Base-by-base conservation (phyloP, 2,113 vertebrate genomes). In the Zootoca vivipara region DNA sequence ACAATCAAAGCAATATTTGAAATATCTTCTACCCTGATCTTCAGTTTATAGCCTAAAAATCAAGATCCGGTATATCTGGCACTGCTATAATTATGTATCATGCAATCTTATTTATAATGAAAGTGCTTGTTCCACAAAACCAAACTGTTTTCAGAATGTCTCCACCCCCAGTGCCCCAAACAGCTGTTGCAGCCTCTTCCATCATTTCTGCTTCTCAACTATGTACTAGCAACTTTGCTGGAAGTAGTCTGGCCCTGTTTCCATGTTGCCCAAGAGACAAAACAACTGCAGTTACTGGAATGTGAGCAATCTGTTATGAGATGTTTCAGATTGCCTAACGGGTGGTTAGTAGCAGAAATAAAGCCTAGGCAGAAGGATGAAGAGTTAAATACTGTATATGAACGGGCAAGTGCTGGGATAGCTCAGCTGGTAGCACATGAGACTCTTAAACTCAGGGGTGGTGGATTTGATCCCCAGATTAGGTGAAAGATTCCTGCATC, bases 111-210 rank as follows among this genome's bases (percentile, higher is more conserved):
- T 65, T 40, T 24, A 22, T 38, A 40, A 82, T 80, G 33, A 3
- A 33, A 58, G n/a, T 58, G 30, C 12, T 26, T 75, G 77, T 33
- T 52, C n/a, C 20, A 5, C 24, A 69, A 35, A 83, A 79, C 40
- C 62, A 79, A 89, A 40, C 62, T 84, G 28, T 78, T 93, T 80
- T 35, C 74, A 86, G 79, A 82, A 2, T 91, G 40, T 40, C 46
- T 56, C 85, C 40, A 40, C 56, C 85, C 69, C 65, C 42, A 83
- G 15, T 18, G 86, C 84, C 56, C 64, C 88, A 93, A 86, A 28
- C 35, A 46, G n/a, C 0, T 70, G 74, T 38, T n/a, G 42, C 35
- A 83, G 89, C 62, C 77, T 38, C 24, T 2, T 56, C 30, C 0
- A 26, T 62, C 87, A 90, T 20, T 5, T 88, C 42, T 20, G 18